Conservation (phyloP, 1,140 invertebrate species). For the Danaus plexippus region DNA sequence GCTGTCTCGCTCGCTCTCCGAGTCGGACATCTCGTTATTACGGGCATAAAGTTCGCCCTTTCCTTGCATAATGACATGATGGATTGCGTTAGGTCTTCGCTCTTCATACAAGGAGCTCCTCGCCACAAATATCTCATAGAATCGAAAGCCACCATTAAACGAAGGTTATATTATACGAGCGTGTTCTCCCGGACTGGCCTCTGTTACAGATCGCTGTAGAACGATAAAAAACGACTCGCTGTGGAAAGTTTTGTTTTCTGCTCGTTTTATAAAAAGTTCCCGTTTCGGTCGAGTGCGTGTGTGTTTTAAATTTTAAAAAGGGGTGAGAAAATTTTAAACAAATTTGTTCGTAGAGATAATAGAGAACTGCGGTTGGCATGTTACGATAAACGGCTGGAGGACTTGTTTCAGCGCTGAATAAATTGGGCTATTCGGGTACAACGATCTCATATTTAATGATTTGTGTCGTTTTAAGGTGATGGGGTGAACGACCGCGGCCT, state of each 20-base stretch:
- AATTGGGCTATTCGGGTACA: slow-evolving; percentile 4
- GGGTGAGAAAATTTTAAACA: slow-evolving; percentile 54
- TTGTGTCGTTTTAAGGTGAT: no score
- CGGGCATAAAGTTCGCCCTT: slow-evolving; percentile 70
- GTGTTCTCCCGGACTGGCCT: no score
- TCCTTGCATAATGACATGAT: slow-evolving; percentile 71
- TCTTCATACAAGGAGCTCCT: slow-evolving; percentile 60
- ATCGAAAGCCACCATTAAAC: no score
- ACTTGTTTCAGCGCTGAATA: slow-evolving; percentile 32
- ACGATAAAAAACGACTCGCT: no score
- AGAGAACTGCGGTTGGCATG: slow-evolving; percentile 59
- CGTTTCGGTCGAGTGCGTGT: slow-evolving; percentile 17
- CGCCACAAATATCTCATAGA: no score
- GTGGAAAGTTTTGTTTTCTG: slow-evolving; percentile 2
- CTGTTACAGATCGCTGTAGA: no score
- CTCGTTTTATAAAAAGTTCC: slow-evolving; percentile 11
- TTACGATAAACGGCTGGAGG: slow-evolving; percentile 57
- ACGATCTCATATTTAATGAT: no score
- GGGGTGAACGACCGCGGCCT: no score
- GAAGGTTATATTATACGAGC: no score
- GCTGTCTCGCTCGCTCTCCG: slow-evolving; percentile 54
- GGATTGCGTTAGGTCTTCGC: slow-evolving; percentile 51
- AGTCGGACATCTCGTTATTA: slow-evolving; percentile 69
- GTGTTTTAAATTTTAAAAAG: slow-evolving; percentile 41
- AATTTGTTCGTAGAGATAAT: slow-evolving; percentile 61